Evolutionary conservation across 2,797 vertebrate species (phyloP).

Genomic region (Percopsis omiscomaycus): DNA sequence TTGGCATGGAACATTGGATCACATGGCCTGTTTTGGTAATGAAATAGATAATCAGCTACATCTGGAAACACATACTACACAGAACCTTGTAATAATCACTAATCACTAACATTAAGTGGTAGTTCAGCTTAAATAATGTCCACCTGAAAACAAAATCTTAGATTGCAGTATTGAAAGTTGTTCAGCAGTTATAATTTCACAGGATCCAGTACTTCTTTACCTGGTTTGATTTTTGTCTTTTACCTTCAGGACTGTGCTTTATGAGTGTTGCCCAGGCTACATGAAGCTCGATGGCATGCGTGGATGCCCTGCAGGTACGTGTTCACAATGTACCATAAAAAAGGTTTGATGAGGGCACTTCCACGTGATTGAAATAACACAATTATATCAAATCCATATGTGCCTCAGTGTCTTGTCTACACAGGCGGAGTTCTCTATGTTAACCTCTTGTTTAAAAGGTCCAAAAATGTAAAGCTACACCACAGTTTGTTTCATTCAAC

Average conservation of each 20-base stretch:
- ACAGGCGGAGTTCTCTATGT: conserved; percentile 1
- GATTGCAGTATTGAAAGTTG: conserved; percentile 2
- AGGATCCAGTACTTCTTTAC: conserved; percentile 8
- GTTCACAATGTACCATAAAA: neutral
- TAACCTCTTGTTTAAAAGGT: too few species aligned
- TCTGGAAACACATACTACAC: conserved; percentile 52
- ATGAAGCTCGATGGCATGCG: conserved; percentile 86
- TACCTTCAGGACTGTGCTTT: conserved; percentile 84
- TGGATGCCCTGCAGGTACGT: conserved; percentile 95
- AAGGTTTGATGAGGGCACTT: conserved; percentile 24
- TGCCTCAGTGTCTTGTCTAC: conserved; percentile 17
- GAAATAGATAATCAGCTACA: conserved; percentile 57
- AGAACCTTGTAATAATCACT: conserved; percentile 12
- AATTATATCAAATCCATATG: conserved; percentile 5
- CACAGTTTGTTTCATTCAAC: too few species aligned
- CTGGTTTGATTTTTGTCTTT: conserved; percentile 26
- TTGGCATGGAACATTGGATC: conserved; percentile 50
- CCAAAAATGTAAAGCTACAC: too few species aligned
- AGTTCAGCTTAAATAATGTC: conserved; percentile 40
- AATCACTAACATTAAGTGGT: conserved; percentile 25
- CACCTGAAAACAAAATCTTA: conserved; percentile 16
- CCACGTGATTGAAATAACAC: conserved; percentile 14
- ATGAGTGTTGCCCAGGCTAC: conserved; percentile 98
- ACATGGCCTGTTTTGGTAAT: conserved; percentile 53
- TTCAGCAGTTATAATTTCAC: conserved; percentile 14